Percentiles rank a stretch among this genome's conserved stretches.
phyloP scores from a whole-genome alignment of 1,140 invertebrate species.

The Zaprionus capensis region DNA sequence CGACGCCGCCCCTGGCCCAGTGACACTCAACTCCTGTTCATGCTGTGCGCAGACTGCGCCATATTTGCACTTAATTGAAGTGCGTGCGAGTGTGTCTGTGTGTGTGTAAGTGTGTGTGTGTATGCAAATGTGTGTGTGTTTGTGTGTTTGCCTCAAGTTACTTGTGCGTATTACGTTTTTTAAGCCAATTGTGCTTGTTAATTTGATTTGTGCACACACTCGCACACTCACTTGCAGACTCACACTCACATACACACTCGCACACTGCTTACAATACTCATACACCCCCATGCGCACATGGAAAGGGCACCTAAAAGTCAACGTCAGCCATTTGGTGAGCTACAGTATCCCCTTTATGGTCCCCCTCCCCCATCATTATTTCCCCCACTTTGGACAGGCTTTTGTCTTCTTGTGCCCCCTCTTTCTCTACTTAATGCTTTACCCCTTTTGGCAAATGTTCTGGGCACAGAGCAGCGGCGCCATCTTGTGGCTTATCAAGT shows the following conservation, averaged over 20 bases:
- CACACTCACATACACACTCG: slow-evolving; percentile 3
- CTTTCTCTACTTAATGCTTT: neutral
- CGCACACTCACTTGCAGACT: slow-evolving; percentile 23
- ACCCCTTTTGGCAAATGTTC: neutral
- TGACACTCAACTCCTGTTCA: slow-evolving; percentile 38
- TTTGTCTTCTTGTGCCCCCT: slow-evolving; percentile 14
- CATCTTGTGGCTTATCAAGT: slow-evolving; percentile 72
- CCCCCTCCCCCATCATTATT: neutral
- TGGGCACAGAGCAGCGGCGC: slow-evolving; percentile 34
- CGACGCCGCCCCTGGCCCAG: neutral
- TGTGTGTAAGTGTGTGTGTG: slow-evolving; percentile 18
- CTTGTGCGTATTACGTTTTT: slow-evolving; percentile 70
- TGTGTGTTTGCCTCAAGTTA: slow-evolving; percentile 50
- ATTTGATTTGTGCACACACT: slow-evolving; percentile 69
- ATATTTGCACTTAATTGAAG: slow-evolving; percentile 81
- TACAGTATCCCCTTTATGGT: neutral
- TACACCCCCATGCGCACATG: neutral
- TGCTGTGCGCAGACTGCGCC: slow-evolving; percentile 72
- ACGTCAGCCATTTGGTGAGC: slow-evolving; percentile 49
- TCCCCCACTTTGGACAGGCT: slow-evolving; percentile 12
- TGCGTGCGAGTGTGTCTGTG: slow-evolving; percentile 50
- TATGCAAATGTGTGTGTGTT: slow-evolving; percentile 26
- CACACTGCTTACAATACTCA: neutral
- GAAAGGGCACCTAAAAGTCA: slow-evolving; percentile 24
- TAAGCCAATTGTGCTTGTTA: slow-evolving; percentile 80